Evolutionary conservation across 2,888 invertebrate species (phyloP).

Genomic region (Bhutanitis thaidina): DNA sequence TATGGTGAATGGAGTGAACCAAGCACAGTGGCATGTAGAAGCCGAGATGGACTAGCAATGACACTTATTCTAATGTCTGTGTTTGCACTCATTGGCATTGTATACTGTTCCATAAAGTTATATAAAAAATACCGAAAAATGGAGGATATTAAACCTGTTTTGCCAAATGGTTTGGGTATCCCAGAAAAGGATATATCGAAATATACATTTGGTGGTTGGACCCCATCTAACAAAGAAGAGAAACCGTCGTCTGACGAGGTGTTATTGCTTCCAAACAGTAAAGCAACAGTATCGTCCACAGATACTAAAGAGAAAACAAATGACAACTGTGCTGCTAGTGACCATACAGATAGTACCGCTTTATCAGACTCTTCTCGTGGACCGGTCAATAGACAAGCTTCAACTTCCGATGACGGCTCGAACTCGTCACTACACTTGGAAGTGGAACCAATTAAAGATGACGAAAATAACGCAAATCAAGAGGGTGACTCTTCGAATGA

Average conservation of each 20-base stretch:
- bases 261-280: constrained; percentile 60
- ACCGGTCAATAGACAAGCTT: constrained; percentile 57
- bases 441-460: constrained; percentile 44
- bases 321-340: constrained; percentile 62
- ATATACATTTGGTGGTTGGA: constrained; percentile 61
- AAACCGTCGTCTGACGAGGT: constrained; percentile 71
- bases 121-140: constrained; percentile 82
- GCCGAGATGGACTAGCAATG: constrained; percentile 51
- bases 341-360: constrained; percentile 71
- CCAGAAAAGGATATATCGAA: constrained; percentile 68
- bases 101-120: constrained; percentile 67
- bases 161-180: constrained; percentile 82
- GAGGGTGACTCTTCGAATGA: constrained; percentile 47
- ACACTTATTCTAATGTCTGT: constrained; percentile 52
- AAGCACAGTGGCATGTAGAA: constrained; percentile 50
- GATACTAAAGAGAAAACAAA: constrained; percentile 53
- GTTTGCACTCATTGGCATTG: constrained; percentile 46
- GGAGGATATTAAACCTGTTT: constrained; percentile 83
- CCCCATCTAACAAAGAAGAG: constrained; percentile 63
- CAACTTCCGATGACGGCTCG: constrained; percentile 65
- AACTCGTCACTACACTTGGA: constrained; percentile 62
- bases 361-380: constrained; percentile 62
- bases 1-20: constrained; percentile 64
- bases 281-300: constrained; percentile 47
- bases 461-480: constrained; percentile 37